Evolutionary conservation across 2,888 invertebrate species (phyloP).

Genomic region (Tupiocoris notatus): DNA sequence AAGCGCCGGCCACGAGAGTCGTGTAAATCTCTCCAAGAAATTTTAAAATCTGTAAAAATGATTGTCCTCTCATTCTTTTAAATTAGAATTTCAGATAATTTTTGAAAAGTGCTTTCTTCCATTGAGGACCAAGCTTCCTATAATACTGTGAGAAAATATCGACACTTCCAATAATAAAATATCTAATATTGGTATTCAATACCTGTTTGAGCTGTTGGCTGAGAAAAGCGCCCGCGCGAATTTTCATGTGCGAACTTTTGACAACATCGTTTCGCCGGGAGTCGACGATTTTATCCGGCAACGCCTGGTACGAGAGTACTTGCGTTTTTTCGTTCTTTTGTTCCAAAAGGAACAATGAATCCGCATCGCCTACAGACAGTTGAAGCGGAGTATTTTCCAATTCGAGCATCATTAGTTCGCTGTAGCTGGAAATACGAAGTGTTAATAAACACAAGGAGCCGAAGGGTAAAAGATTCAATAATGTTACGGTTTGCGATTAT

Average conservation of each 20-base stretch:
- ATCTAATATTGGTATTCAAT: too few species aligned
- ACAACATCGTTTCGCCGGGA: slow-evolving; percentile 6
- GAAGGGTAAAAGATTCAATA: not conserved
- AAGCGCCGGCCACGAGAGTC: too few species aligned
- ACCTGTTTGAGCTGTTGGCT: slow-evolving; percentile 3
- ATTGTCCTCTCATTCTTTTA: too few species aligned
- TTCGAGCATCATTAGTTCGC: slow-evolving; percentile 44
- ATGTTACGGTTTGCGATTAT: too few species aligned
- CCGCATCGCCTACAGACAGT: slow-evolving; percentile 28
- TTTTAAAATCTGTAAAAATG: too few species aligned
- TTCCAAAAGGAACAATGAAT: slow-evolving; percentile 25
- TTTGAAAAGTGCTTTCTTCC: too few species aligned
- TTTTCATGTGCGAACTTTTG: slow-evolving; percentile 28
- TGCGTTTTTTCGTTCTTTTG: slow-evolving; percentile 8
- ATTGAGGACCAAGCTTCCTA: too few species aligned
- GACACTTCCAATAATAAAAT: too few species aligned
- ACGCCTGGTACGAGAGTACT: not conserved
- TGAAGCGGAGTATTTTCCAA: slow-evolving; percentile 29
- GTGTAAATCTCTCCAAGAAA: too few species aligned
- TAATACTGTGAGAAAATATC: too few species aligned
- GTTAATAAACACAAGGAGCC: too few species aligned
- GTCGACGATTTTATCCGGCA: slow-evolving; percentile 26
- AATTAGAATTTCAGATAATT: too few species aligned
- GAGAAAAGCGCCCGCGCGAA: slow-evolving; percentile 16
- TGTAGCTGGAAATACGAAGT: slow-evolving; percentile 41